Evolutionary conservation across 2,797 vertebrate species (phyloP), one percentile per base, ranked within the genome.

Genomic region (Sarcophilus harrisii): DNA sequence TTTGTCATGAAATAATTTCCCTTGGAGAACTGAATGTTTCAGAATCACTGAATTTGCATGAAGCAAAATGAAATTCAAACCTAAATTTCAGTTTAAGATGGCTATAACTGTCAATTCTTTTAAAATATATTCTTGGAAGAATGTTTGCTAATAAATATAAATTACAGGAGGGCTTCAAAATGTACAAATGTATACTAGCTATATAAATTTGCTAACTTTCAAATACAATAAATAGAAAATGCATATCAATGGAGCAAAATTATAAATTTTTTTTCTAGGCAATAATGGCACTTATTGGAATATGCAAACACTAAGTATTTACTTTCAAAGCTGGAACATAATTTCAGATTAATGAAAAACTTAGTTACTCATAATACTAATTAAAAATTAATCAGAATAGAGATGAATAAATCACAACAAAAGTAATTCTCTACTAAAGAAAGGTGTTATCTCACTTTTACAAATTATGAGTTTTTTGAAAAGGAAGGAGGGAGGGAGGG

Each of bases 21-120:
- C 96, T 92, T 95, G 90, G 92, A 94, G 92, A 96, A 55, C 95
- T 97, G 49, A 92, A 91, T 96, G 32, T 91, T 49, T 97, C 45
- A 93, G 8, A 1, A 21, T 73, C 73, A 92, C 90, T 57, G n/a
- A 58, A 60, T 29, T 73, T 12, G 93, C 49, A 91, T 94, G 92
- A 52, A 94, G 10, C 18, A 95, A 81, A 90, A 9, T 96, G 38
- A 94, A 96, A 96, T 93, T 92, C 81, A 73, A 13, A 62, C 30
- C 62, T 89, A 38, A 59, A 96, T 81, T 81, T 81, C 73, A 81
- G 38, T 27, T 55, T 38, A 81, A 45, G 73, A 94, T 89, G 12
- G 57, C 92, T 8, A 55, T 45, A 0, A 90, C 14, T 57, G 16
- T 59, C 94, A 93, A 45, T 38, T 55, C 1, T 66, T 90, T 91